Evolutionary conservation across 2,113 vertebrate genomes (phyloP).

Genomic region (Hylia prasina): DNA sequence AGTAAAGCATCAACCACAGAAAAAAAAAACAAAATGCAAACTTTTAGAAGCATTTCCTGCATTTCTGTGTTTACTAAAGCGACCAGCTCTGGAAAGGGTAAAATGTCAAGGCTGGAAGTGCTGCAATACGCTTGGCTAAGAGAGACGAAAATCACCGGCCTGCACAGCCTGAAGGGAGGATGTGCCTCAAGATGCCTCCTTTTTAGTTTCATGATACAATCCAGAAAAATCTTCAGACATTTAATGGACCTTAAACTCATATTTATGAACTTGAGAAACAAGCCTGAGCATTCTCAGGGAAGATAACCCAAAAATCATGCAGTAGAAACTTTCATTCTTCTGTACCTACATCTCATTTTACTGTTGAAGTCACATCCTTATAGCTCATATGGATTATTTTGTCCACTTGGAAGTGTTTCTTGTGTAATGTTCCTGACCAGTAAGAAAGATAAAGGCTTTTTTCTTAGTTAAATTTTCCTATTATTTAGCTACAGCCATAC

Average conservation of each 20-base stretch:
- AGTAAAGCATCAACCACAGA: background rate
- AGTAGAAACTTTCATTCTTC: background rate
- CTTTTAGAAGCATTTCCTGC: background rate
- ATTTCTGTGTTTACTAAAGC: background rate
- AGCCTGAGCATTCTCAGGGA: background rate
- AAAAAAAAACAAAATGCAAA: background rate
- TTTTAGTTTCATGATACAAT: background rate
- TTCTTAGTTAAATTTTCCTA: background rate
- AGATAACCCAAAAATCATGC: background rate
- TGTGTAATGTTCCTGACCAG: background rate
- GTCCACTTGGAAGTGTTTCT: background rate
- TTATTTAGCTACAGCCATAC: background rate
- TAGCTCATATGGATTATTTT: accelerated
- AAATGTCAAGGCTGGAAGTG: background rate
- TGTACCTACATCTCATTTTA: background rate
- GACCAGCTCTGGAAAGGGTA: background rate
- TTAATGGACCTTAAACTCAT: background rate
- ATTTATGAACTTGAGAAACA: background rate
- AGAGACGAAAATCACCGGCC: background rate
- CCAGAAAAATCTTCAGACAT: background rate
- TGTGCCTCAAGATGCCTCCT: background rate
- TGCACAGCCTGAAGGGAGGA: background rate
- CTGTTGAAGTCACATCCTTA: background rate
- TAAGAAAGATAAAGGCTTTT: background rate
- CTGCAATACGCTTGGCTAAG: background rate